phyloP scores from a whole-genome alignment of 2,113 vertebrate genomes.

The Hiodon tergisus region DNA sequence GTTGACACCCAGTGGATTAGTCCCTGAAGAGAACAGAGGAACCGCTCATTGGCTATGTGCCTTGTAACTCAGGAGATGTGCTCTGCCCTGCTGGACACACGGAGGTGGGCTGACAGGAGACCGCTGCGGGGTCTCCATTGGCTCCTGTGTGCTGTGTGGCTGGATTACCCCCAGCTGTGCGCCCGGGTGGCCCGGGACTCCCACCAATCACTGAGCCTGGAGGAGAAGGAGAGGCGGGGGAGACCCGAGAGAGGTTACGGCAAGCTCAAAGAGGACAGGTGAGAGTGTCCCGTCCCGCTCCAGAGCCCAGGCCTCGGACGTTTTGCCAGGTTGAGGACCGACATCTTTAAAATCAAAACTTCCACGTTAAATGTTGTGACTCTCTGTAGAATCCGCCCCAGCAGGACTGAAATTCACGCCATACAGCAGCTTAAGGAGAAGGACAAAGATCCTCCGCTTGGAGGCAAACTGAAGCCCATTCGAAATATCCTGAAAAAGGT shows the following conservation, averaged over 20 bases:
- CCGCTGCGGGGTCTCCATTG: conserved; percentile 71
- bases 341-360: neutral
- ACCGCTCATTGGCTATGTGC: too few species aligned
- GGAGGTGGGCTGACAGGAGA: conserved; percentile 59
- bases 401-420: conserved; percentile 48
- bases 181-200: conserved; percentile 47
- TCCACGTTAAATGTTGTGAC: neutral
- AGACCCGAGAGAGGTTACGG: conserved; percentile 44
- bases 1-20: too few species aligned
- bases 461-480: conserved; percentile 52
- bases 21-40: too few species aligned
- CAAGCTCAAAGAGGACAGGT: conserved; percentile 52
- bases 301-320: neutral
- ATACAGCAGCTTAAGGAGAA: conserved; percentile 45
- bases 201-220: conserved; percentile 29
- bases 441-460: conserved; percentile 24
- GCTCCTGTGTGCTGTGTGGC: conserved; percentile 61
- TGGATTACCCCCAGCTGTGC: conserved; percentile 61
- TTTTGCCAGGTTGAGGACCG: neutral
- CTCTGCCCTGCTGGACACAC: conserved; percentile 63
- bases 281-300: neutral
- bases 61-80: conserved; percentile 69
- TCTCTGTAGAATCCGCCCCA: conserved; percentile 43
- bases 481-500: conserved; percentile 63
- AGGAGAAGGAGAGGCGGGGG: conserved; percentile 36